phyloP scores from a whole-genome alignment of 2,888 invertebrate genomes.

The Cataglyphis rosenhaueri region DNA sequence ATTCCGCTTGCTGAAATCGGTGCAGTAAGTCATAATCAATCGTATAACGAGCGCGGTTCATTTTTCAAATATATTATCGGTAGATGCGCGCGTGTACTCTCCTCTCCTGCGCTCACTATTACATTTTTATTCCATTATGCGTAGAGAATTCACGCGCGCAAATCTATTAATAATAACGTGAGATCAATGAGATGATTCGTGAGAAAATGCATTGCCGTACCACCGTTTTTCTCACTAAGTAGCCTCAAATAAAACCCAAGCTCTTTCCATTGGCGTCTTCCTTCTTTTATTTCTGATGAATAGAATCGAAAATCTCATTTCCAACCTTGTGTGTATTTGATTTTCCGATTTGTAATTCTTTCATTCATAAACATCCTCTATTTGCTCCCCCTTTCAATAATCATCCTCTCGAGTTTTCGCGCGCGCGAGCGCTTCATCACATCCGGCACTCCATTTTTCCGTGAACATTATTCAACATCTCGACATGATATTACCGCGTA shows the following conservation, averaged over 20 bases:
- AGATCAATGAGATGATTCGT: slow-evolving; percentile 19
- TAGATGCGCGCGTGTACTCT: slow-evolving; percentile 13
- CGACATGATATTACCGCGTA: slow-evolving; percentile 51
- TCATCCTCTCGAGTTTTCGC: slow-evolving; percentile 17
- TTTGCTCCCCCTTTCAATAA: not conserved
- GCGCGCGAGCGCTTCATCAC: slow-evolving; percentile 38
- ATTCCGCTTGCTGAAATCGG: slow-evolving; percentile 56
- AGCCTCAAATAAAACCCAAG: slow-evolving; percentile 1
- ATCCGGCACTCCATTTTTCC: slow-evolving; percentile 29
- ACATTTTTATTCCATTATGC: slow-evolving; percentile 36
- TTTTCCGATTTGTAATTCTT: slow-evolving; percentile 2
- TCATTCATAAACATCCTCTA: slow-evolving; percentile 8
- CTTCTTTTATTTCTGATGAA: slow-evolving; percentile 17
- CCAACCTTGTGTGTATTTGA: slow-evolving; percentile 11
- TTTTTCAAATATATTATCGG: slow-evolving; percentile 60
- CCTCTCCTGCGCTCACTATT: slow-evolving; percentile 12
- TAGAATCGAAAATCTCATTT: slow-evolving; percentile 25
- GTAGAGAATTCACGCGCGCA: not conserved
- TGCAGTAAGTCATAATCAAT: slow-evolving; percentile 65
- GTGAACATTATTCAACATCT: slow-evolving; percentile 49
- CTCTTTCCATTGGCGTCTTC: not conserved
- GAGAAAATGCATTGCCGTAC: slow-evolving; percentile 13
- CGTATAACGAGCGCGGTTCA: slow-evolving; percentile 62
- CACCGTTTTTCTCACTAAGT: not conserved
- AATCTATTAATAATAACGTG: slow-evolving; percentile 39